Evolutionary conservation across 2,888 invertebrate genomes (phyloP), one percentile per base, ranked within the genome.

Genomic region (Microchrysa polita): DNA sequence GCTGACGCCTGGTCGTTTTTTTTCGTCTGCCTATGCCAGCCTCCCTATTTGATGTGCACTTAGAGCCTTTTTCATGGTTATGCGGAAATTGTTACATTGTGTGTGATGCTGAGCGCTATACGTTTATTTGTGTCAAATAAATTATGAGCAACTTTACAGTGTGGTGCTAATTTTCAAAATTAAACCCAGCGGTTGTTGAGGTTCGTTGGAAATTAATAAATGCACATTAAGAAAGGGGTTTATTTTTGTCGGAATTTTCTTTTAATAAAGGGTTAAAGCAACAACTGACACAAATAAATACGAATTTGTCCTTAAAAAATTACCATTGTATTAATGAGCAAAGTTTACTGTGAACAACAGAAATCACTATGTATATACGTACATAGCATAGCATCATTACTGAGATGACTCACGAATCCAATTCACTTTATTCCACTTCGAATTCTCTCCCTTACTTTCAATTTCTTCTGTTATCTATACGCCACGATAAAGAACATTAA

Each of bases 1-100:
- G 42, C 61, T 63, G 61, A 63, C 61, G 61, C 61, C 61, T 40
- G n/a, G 61, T 7, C 27, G 27, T 34, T 34, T 34, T 34, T 63
- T 63, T 42, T 34, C 40, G 40, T 40, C 9, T 16, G 14, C n/a
- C n/a, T n/a, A n/a, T n/a, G n/a, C n/a, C n/a, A n/a, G n/a, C 12
- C 42, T 42, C 16, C 16, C 40, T 42, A 40, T 63, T 63, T 63
- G 18, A 40, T 9, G 18, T 40, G 20, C n/a, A 63, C 40, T 55
- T 63, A 63, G 40, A 42, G 5, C 61, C 42, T 63, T 63, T 63
- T 34, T 34, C 42, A 40, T 16, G 61, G 42, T 55, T 55, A 20
- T 14, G 52, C 52, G 55, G 18, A 16, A 55, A 55, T 55, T 55
- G 55, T 5, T 55, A 55, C 55, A 55, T 55, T 55, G 55, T 55